Evolutionary conservation across 2,797 vertebrate species (phyloP), one percentile per base, ranked within the genome.

Genomic region (Labeo calbasu): DNA sequence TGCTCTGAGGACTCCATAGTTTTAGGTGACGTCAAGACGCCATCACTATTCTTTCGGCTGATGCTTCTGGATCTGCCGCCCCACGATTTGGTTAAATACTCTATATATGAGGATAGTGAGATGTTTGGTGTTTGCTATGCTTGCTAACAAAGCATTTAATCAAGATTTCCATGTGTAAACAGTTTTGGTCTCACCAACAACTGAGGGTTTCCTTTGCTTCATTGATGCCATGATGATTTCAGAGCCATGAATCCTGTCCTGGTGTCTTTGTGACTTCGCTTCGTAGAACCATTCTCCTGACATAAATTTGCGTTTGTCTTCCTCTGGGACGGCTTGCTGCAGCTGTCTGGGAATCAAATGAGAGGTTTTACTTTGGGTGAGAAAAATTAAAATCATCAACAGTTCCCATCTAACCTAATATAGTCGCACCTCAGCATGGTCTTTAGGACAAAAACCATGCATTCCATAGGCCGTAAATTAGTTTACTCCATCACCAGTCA

Each of bases 201-300:
- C 89, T 32, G 89, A 83, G 15, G 94, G 91, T 68, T 92, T 97
- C 86, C 92, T 94, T 88, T 92, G 95, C 28, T 96, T 96, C 92
- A 99, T 97, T 61, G 98, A 99, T 50, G 97, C 97, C 91, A 97
- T 91, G 79, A 99, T 97, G 84, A 99, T 96, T 63, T 99, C 98
- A 0, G 98, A 96, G 61, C 98, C 98, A 0, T 99, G 96, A 88
- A 98, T 97, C 90, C 92, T 97, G 85, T 99, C 98, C 89, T 91
- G 93, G 92, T 99, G 98, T 83, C 98, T 95, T 89, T 91, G 97
- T 1, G 96, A 96, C 87, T 99, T 99, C 66, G 93, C 97, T 88
- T 98, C 95, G 43, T 99, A 99, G 93, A 99, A 99, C 98, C 98
- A 99, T 55, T 99, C 96, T 21, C 98, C 98, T 0, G 96, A 97